A percentile compares a stretch with the other conserved stretches of the same genome.
Evolutionary conservation across 53 echinoderm and acorn worm species (phyloP).

Genomic region (Temnopleurus reevesii): DNA sequence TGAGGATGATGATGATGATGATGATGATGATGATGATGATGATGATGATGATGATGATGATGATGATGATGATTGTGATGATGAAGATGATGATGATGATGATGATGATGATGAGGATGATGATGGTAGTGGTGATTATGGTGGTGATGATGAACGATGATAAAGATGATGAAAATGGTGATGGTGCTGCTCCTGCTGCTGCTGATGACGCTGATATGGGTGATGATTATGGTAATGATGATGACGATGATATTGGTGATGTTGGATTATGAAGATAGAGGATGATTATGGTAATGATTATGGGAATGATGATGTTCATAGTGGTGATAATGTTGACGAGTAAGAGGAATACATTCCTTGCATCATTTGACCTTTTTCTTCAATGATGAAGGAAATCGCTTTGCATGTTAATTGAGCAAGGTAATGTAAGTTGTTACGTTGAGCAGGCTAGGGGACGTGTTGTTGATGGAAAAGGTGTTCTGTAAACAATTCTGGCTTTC

Average conservation of each 20-base stretch:
- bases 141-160: neutral
- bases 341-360: neutral
- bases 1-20: neutral
- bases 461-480: neutral
- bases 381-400: conserved; percentile 5
- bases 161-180: neutral
- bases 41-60: neutral
- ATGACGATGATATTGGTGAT: neutral
- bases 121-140: neutral
- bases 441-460: neutral
- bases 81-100: neutral
- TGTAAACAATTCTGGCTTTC: no score
- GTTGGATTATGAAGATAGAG: neutral
- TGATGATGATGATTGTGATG: neutral
- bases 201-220: neutral
- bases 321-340: neutral
- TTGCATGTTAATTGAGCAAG: conserved; percentile 12
- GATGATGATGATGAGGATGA: no score
- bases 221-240: neutral
- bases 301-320: neutral
- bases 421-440: neutral
- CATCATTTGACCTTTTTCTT: conserved; percentile 31
- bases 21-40: no score
- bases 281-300: neutral
- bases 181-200: neutral